These are phyloP conservation scores for Orthosia cruda DNA, from an alignment of 2,888 invertebrate species.

Conservation along the genomic window DNA sequence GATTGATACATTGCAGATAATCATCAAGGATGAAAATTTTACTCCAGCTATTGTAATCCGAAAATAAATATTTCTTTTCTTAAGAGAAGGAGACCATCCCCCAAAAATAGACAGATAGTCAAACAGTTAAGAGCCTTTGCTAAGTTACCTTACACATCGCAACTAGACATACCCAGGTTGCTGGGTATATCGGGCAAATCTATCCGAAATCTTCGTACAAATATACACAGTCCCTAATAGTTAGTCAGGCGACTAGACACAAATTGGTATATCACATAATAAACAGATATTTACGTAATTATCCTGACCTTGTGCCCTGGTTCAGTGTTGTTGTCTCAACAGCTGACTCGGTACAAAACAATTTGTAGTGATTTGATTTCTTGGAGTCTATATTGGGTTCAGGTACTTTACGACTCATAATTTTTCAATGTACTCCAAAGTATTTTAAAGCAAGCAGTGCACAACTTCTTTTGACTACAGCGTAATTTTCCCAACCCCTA, in stretches of 20 bases:
- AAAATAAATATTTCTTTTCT: background rate
- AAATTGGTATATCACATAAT: slow-evolving; percentile 64
- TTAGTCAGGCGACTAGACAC: slow-evolving; percentile 60
- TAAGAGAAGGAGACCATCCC: too few relatives aligned
- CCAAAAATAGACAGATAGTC: background rate
- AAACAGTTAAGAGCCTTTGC: background rate
- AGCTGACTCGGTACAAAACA: slow-evolving; percentile 59
- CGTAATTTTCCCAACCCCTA: too few relatives aligned
- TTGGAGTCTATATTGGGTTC: slow-evolving; percentile 23
- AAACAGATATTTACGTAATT: slow-evolving; percentile 61
- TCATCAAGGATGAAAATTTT: background rate
- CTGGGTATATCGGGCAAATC: background rate
- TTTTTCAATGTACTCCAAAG: slow-evolving; percentile 10
- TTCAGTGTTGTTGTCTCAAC: slow-evolving; percentile 50
- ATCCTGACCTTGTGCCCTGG: slow-evolving; percentile 61
- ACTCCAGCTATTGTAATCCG: background rate
- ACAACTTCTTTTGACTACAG: too few relatives aligned
- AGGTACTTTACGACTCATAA: slow-evolving; percentile 4
- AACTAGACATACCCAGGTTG: background rate
- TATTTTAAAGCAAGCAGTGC: background rate
- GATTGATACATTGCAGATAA: background rate
- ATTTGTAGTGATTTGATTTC: slow-evolving; percentile 58
- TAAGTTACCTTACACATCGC: background rate
- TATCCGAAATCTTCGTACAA: slow-evolving; percentile 9
- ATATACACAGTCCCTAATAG: slow-evolving; percentile 32